Base-by-base conservation (phyloP, 2,797 vertebrate genomes). In the Notoglanidium macrostoma region DNA sequence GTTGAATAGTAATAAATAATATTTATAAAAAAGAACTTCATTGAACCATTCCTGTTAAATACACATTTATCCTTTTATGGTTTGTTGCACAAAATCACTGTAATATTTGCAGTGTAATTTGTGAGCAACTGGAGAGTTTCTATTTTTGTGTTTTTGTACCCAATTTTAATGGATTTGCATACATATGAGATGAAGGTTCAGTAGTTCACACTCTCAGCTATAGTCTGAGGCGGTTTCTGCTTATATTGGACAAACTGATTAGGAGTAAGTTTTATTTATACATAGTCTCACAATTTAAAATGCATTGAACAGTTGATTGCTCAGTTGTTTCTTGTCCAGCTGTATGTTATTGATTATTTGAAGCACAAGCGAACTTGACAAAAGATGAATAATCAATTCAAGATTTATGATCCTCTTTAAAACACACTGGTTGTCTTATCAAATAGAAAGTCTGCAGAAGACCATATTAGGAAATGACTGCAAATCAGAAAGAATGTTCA, bases 261-360 rank as follows among this genome's bases (percentile, higher is more conserved):
- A 77, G n/a, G 74, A 77, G 17, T 77, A 0, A 54, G 44, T 49
- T 74, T 15, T 9, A 76, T 76, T 29, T 51, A 29, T n/a, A 15
- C 51, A 55, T 29, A 54, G 26, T 54, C 49, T 77, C n/a, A 7
- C 7, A 6, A 29, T 77, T 77, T 54, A 23, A 21, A 57, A 78
- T 35, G 76, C 23, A 35, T 57, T 77, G 49, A 77, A 77, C 49
- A 29, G 5, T 77, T 49, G 10, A 74, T n/a, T 77, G n/a, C 14
- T 77, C 14, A 15, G 74, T 54, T 3, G 49, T 19, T 55, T 55
- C n/a, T 55, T 77, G 74, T 10, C 74, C 49, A 55, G 49, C 74
- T 77, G n/a, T 77, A 49, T 74, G 26, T 32, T 76, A 76, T 29
- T 76, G 49, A 76, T 76, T 29, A 29, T 26, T 76, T 76, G 26